Conservation (phyloP, 1,140 invertebrate genomes). For the silkworm (Bombyx mori) region DNA sequence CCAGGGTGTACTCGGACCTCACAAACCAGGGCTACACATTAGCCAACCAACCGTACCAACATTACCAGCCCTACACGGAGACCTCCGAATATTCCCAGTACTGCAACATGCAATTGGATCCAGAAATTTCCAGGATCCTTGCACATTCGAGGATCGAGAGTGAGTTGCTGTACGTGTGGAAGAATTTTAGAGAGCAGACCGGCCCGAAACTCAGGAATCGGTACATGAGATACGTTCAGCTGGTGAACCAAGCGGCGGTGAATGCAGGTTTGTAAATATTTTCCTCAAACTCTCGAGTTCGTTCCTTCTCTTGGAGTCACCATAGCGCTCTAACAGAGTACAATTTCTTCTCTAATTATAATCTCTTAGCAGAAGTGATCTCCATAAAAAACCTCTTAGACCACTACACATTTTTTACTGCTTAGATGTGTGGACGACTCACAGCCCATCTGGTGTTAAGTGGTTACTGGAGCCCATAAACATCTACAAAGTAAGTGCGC, state of each 20-base stretch:
- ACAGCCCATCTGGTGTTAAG: too few relatives aligned
- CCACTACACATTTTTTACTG: too few relatives aligned
- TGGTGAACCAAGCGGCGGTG: slow-evolving; percentile 85
- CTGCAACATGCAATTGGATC: slow-evolving; percentile 80
- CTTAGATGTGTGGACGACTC: too few relatives aligned
- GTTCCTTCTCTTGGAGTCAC: background rate
- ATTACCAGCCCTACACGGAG: slow-evolving; percentile 22
- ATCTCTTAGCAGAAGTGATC: too few relatives aligned
- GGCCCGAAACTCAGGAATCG: slow-evolving; percentile 82
- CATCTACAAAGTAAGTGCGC: too few relatives aligned
- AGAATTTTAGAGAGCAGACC: slow-evolving; percentile 82
- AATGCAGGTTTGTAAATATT: slow-evolving; percentile 75
- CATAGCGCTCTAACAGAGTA: too few relatives aligned
- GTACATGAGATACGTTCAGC: slow-evolving; percentile 83
- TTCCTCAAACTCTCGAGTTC: slow-evolving; percentile 1
- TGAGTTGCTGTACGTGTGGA: slow-evolving; percentile 84
- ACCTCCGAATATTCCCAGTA: slow-evolving; percentile 52
- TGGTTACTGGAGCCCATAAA: too few relatives aligned
- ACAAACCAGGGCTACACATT: slow-evolving; percentile 40
- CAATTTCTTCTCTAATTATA: too few relatives aligned
- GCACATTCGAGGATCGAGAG: slow-evolving; percentile 79
- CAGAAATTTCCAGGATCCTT: slow-evolving; percentile 79
- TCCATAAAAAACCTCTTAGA: too few relatives aligned
- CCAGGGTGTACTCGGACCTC: slow-evolving; percentile 16
- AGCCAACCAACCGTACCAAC: slow-evolving; percentile 40